A percentile compares a stretch with the other conserved stretches of the same genome.
These are phyloP conservation scores for Selenia dentaria DNA, from an alignment of 2,888 invertebrate genomes.

Conservation along the genomic window DNA sequence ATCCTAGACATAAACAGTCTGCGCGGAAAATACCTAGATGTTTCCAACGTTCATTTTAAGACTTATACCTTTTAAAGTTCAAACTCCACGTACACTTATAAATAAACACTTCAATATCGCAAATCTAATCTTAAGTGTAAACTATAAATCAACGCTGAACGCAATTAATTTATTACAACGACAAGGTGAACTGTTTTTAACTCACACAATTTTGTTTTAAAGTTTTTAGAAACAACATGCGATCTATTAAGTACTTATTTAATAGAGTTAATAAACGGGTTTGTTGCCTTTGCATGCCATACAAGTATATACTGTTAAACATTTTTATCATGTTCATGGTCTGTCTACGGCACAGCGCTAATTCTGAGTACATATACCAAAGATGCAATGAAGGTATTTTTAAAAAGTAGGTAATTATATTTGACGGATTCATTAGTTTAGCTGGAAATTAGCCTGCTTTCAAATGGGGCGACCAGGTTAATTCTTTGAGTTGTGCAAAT, in stretches of 20 bases:
- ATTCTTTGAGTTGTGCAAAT: too few relatives aligned
- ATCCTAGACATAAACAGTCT: not conserved
- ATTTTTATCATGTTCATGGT: too few relatives aligned
- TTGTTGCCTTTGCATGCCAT: too few relatives aligned
- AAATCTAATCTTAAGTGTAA: constrained; percentile 6
- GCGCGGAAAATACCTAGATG: not conserved
- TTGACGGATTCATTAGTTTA: too few relatives aligned
- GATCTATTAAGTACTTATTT: not conserved
- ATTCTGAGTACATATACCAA: too few relatives aligned
- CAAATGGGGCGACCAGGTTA: too few relatives aligned
- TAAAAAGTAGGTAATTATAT: too few relatives aligned
- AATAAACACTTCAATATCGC: constrained; percentile 15
- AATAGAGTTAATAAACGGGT: not conserved
- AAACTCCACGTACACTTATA: not conserved
- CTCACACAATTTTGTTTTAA: constrained; percentile 1
- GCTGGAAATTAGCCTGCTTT: too few relatives aligned
- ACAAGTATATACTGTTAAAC: too few relatives aligned
- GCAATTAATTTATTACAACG: constrained; percentile 8
- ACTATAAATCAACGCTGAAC: constrained; percentile 13
- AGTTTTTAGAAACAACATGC: not conserved
- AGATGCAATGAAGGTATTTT: too few relatives aligned
- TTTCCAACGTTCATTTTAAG: not conserved
- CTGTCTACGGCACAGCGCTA: too few relatives aligned
- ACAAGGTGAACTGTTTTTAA: constrained; percentile 9
- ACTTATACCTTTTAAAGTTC: constrained; percentile 7